A percentile compares a stretch with the other conserved stretches of the same genome.
phyloP scores from a whole-genome alignment of 2,113 vertebrate species.

The Corythornis cristatus region DNA sequence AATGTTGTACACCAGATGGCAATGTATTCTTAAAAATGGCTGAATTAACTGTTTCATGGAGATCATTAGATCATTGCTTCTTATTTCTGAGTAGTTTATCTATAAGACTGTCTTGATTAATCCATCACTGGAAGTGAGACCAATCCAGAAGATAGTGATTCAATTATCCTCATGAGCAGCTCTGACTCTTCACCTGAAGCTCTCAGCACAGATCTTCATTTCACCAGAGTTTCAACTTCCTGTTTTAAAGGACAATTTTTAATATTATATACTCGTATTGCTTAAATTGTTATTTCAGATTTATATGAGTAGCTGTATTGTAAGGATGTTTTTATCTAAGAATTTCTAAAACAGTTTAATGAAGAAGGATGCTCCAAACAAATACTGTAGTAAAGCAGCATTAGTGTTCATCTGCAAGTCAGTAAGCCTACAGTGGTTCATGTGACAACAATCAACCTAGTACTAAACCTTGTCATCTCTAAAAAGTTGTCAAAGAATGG shows the following conservation, averaged over 20 bases:
- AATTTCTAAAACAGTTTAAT: not conserved
- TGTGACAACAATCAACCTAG: not conserved
- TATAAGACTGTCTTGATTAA: not conserved
- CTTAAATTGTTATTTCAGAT: not conserved
- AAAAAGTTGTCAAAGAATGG: not conserved
- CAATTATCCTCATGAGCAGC: not conserved
- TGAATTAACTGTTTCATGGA: not conserved
- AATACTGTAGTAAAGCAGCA: not conserved
- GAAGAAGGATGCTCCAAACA: not conserved
- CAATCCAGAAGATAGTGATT: not conserved
- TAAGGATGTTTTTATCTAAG: not conserved
- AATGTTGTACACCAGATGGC: conserved; percentile 70
- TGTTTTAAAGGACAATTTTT: not conserved
- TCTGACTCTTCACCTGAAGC: not conserved
- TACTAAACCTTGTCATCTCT: not conserved
- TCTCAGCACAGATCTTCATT: not conserved
- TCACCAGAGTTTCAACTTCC: not conserved
- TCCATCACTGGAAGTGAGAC: not conserved
- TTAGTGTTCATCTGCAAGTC: not conserved
- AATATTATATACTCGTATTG: not conserved
- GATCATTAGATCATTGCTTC: not conserved
- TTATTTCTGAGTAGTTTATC: not conserved
- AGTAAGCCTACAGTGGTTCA: not conserved
- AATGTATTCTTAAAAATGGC: conserved; percentile 62
- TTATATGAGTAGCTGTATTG: not conserved